These are phyloP conservation scores for Leptinotarsa haldemani DNA, from an alignment of 2,888 invertebrate genomes.

Conservation along the genomic window DNA sequence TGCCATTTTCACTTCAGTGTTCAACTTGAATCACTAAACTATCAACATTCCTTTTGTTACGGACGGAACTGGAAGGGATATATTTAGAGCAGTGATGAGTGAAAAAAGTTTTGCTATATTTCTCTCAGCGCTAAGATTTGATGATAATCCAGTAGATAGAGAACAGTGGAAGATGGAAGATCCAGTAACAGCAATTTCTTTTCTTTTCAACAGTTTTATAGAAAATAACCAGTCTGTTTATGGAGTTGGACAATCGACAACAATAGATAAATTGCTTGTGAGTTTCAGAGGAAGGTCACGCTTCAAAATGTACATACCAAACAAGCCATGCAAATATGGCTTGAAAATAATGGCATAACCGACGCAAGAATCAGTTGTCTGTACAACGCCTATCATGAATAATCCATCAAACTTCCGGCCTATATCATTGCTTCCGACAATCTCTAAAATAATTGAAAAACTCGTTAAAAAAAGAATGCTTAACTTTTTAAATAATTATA, in stretches of 20 bases:
- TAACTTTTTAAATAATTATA: too few relatives aligned
- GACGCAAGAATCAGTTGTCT: conserved; percentile 48
- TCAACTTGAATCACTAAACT: conserved; percentile 43
- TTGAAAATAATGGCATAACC: conserved; percentile 56
- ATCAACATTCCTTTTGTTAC: conserved; percentile 44
- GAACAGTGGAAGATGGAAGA: conserved; percentile 41
- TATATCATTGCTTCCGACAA: too few relatives aligned
- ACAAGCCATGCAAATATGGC: conserved; percentile 55
- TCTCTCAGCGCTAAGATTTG: conserved; percentile 47
- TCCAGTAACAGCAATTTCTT: conserved; percentile 35
- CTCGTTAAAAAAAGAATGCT: too few relatives aligned
- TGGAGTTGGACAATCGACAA: conserved; percentile 31
- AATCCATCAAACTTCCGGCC: too few relatives aligned
- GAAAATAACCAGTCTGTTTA: conserved; percentile 28
- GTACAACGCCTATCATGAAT: conserved; percentile 52
- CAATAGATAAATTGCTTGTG: conserved; percentile 54
- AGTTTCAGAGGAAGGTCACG: conserved; percentile 49
- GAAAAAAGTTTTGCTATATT: conserved; percentile 42
- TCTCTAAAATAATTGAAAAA: too few relatives aligned
- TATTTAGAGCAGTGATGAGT: conserved; percentile 47
- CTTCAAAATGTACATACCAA: conserved; percentile 57
- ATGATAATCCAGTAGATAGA: conserved; percentile 44
- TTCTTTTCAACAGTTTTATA: conserved; percentile 36
- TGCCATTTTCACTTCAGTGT: conserved; percentile 41
- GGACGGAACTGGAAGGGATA: conserved; percentile 47